Base-by-base conservation (phyloP, 2,888 invertebrate species). In the Himalopsyche tibetana region DNA sequence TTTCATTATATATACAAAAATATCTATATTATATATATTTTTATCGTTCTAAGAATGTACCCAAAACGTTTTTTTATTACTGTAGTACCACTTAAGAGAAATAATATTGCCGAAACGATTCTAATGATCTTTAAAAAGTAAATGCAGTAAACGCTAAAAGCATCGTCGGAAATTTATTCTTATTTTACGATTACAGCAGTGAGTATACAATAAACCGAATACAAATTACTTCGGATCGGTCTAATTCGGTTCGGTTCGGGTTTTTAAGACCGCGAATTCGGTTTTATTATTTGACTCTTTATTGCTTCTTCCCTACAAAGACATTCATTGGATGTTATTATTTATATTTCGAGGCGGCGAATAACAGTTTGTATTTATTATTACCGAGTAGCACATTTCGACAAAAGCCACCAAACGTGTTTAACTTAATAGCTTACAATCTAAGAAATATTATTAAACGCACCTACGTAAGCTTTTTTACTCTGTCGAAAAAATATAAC, bases 121-220 rank as follows among this genome's bases (percentile, higher is more conserved):
- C 74, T 38, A 74, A 74, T 74, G 74, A 74, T 74, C 74, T 74
- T 74, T 74, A 74, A 74, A 74, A 74, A 74, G 36, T 38, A 74
- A 74, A 74, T 74, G 74, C 74, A 74, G 15, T 74, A 74, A 74
- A 74, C 19, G 63, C 74, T 74, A 36, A 74, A 74, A 74, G 74
- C 74, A 74, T 74, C 74, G 74, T 74, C 36, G 38, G 74, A 38
- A 74, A 74, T 74, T 74, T 74, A 38, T 74, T 36, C 74, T 74
- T 74, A 74, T 74, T 74, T 74, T 74, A 74, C 74, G 74, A 74
- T 74, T 74, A 74, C 74, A 15, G 74, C 74, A 74, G 74, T 74
- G 74, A 74, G 74, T 74, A 74, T 74, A 74, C 74, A 74, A 74
- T 74, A 74, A 74, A 74, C 74, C 74, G 74, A 74, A 74, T 74